phyloP scores from a whole-genome alignment of 2,797 vertebrate genomes.

The Lepilemur septentrionalis region DNA sequence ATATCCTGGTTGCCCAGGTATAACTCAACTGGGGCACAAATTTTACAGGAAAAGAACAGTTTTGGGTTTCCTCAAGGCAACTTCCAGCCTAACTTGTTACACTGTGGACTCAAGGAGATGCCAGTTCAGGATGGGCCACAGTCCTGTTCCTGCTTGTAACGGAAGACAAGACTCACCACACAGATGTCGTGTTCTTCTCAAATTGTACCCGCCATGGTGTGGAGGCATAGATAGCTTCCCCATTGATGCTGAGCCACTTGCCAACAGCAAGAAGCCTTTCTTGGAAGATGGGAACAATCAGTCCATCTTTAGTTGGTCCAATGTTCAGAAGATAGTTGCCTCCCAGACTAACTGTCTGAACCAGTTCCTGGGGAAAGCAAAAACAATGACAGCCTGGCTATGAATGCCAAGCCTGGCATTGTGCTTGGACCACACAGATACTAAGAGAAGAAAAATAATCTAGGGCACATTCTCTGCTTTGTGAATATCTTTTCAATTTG shows the following conservation, averaged over 20 bases:
- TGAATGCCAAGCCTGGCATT: background rate
- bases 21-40: background rate
- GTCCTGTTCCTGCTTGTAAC: fast-evolving
- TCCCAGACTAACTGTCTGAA: conserved; percentile 91
- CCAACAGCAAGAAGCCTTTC: conserved; percentile 93
- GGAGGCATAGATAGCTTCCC: conserved; percentile 93
- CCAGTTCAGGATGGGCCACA: background rate
- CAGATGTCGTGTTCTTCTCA: conserved; percentile 85
- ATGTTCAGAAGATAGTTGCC: conserved; percentile 98
- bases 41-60: background rate
- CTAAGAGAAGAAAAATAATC: background rate
- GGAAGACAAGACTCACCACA: conserved; percentile 88
- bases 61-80: background rate
- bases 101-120: background rate
- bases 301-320: conserved; percentile 94
- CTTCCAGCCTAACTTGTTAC: background rate
- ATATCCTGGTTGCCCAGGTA: background rate
- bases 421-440: background rate
- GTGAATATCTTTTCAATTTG: background rate
- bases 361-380: conserved; percentile 88
- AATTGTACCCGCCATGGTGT: conserved; percentile 92
- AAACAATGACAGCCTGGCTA: background rate
- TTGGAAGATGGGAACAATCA: conserved; percentile 92
- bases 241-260: conserved; percentile 91
- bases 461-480: background rate